Base-by-base conservation (phyloP, 2,888 invertebrate species). In the Taenaris catops region DNA sequence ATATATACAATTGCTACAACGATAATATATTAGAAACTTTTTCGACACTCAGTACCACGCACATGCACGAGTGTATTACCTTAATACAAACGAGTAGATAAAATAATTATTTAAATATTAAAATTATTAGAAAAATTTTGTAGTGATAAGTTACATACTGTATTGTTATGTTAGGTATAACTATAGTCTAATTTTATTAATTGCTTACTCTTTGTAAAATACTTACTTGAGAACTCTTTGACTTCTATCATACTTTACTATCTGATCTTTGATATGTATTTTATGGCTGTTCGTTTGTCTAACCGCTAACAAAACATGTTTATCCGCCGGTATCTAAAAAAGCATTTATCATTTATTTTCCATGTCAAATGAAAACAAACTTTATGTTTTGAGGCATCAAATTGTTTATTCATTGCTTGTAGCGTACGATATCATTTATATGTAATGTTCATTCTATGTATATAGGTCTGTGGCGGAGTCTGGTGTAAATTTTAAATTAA, bases 221-320 rank as follows among this genome's bases (percentile, higher is more conserved):
- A 81, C 88, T 88, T 65, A 93, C 93, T 92, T 92, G 47, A 94
- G 87, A 50, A 92, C 91, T 42, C 93, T 88, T 64, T 93, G 93
- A 66, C 91, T 92, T 52, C 92, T 89, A 63, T 93, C 93, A 65
- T 93, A 93, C 62, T 93, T 93, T 51, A 92, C 91, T 60, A 91
- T 89, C 76, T 91, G 92, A 70, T 93, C 93, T 83, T 93, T 93
- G 87, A 92, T 91, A 89, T 92, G 92, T 75, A 92, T 91, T 79
- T 93, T 92, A 70, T 93, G 92, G 70, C 92, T 92, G 78, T 93
- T 92, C 29, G 92, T 90, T 65, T 94, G 94, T 63, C 92, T 89
- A 48, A 95, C 91, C 35, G 91, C 91, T 51, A 94, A 83, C 54
- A 94, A 81, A 38, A 93, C 93, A 55, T 94, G 92, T 65, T 93